A percentile compares a stretch with the other conserved stretches of the same genome.
Evolutionary conservation across 2,888 invertebrate species (phyloP).

Genomic region (Kuschelorhynchus macadamiae): DNA sequence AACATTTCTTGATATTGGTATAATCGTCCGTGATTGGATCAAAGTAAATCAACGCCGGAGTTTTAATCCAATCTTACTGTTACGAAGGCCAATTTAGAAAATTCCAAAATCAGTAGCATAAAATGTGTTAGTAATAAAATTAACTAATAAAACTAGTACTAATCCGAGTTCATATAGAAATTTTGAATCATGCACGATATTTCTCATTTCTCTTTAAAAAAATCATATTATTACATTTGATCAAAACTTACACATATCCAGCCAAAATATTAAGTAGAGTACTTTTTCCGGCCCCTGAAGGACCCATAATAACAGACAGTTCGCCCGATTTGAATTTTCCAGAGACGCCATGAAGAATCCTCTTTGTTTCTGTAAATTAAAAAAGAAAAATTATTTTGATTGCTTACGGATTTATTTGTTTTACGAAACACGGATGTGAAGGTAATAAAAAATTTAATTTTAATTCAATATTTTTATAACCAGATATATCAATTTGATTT

Average conservation of each 20-base stretch:
- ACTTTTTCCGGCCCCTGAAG: conserved; percentile 95
- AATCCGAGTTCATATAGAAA: too few species aligned
- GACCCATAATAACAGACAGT: conserved; percentile 95
- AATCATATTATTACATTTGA: too few species aligned
- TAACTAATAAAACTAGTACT: neutral
- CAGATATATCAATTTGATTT: too few species aligned
- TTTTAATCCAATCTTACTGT: too few species aligned
- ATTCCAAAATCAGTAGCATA: neutral
- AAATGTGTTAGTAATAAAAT: neutral
- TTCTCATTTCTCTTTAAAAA: too few species aligned
- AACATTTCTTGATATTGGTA: too few species aligned
- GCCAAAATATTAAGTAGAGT: conserved; percentile 92
- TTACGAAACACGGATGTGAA: neutral
- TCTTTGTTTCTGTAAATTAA: conserved; percentile 78
- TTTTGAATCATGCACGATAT: too few species aligned
- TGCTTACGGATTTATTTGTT: neutral
- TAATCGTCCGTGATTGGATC: too few species aligned
- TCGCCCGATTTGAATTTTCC: conserved; percentile 88
- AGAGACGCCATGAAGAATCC: conserved; percentile 87
- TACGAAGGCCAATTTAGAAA: too few species aligned
- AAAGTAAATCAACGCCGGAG: too few species aligned
- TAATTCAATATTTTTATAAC: too few species aligned
- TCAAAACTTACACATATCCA: conserved; percentile 79
- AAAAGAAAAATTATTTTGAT: neutral
- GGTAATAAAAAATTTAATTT: too few species aligned